Evolutionary conservation across 2,797 vertebrate species (phyloP).

Genomic region (Pseudochirops cupreus): DNA sequence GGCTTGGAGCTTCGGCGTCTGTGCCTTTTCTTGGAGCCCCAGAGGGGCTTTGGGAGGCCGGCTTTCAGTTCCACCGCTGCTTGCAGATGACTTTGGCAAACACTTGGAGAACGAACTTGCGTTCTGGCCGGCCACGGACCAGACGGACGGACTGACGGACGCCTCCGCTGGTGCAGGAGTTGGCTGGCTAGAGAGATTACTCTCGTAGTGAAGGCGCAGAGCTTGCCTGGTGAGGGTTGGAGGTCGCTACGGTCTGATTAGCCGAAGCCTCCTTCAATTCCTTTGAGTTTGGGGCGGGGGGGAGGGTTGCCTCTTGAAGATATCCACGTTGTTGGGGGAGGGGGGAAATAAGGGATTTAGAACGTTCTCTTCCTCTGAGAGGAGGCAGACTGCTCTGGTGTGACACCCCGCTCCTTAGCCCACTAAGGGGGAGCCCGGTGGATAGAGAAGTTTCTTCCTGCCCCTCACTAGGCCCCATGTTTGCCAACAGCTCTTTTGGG

Average conservation of each 20-base stretch:
- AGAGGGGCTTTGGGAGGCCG: background rate
- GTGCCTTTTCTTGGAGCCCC: background rate
- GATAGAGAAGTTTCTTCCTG: background rate
- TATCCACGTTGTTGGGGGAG: background rate
- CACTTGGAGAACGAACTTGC: background rate
- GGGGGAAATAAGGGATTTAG: background rate
- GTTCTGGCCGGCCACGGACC: background rate
- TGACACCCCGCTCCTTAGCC: background rate
- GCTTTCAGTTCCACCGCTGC: background rate
- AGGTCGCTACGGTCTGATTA: background rate
- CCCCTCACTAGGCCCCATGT: conserved; percentile 26
- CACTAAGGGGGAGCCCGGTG: background rate
- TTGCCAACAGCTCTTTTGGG: conserved; percentile 2
- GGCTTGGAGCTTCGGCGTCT: background rate
- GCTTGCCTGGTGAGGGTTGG: background rate
- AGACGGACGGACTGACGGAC: background rate
- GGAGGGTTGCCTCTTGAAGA: background rate
- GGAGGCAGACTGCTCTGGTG: background rate
- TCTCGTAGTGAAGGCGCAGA: background rate
- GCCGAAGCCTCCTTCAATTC: background rate
- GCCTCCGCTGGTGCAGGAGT: background rate
- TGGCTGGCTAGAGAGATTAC: background rate
- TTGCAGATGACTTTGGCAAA: background rate
- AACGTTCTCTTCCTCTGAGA: background rate
- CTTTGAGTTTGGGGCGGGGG: background rate